Evolutionary conservation across 2,113 vertebrate genomes (phyloP), one percentile per base, ranked within the genome.

Genomic region (Isurus oxyrinchus): DNA sequence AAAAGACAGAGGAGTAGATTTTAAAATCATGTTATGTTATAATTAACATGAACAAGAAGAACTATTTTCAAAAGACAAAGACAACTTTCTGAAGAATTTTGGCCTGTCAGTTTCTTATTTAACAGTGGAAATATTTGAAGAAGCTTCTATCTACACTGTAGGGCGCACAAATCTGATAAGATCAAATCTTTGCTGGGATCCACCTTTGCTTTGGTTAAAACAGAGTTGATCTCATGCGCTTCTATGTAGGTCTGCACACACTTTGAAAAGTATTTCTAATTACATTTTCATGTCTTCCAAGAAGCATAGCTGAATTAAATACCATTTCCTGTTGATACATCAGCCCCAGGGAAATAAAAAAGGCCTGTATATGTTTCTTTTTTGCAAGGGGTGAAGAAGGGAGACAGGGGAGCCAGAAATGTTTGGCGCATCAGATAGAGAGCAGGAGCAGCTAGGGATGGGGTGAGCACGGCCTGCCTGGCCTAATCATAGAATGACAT

Each of bases 141-240:
- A 87, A 91, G 88, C 13, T 59, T 57, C 88, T 91, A 93, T 57
- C n/a, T 93, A n/a, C 35, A 93, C 35, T 93, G 14, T 93, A 59
- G 90, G 19, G 31, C 63, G 90, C 57, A 94, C 31, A 94, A 94
- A 94, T 14, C 57, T 63, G 90, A 94, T 94, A 94, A 63, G 90
- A 94, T 94, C 90, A 94, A 94, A 94, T 40, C 90, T 40, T 94
- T 94, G 90, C 90, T 66, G 59, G 90, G 90, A 94, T 63, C 59
- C 59, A 94, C 90, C 90, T 94, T 94, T 94, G 59, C 90, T 94
- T 94, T 94, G 90, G 90, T 94, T 94, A 94, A 63, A 40, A n/a
- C 57, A 59, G n/a, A 21, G 59, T 94, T 94, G 35, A 49, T 94
- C 59, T 94, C 90, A 61, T 27, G 59, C 8, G n/a, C 90, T 94